A percentile compares a stretch with the other conserved stretches of the same genome.
phyloP scores from a whole-genome alignment of 1,140 invertebrate genomes.

The Drosophila ironensis region DNA sequence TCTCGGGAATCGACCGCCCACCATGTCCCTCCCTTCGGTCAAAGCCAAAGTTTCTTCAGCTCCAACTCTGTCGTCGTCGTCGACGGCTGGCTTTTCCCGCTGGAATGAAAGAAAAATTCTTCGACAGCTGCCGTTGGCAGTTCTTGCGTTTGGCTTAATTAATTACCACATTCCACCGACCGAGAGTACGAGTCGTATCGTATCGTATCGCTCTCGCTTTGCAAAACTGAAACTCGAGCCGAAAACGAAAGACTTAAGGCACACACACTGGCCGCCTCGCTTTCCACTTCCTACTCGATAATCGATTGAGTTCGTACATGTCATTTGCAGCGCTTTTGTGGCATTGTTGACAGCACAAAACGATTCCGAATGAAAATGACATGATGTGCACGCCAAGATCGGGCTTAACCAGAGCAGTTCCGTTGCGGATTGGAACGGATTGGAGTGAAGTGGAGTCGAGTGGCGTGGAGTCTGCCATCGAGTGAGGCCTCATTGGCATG shows the following conservation, averaged over 20 bases:
- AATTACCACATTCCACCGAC: slow-evolving; percentile 66
- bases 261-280: slow-evolving; percentile 48
- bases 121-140: slow-evolving; percentile 61
- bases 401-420: slow-evolving; percentile 35
- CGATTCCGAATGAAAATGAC: slow-evolving; percentile 74
- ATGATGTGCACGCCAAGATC: slow-evolving; percentile 66
- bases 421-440: slow-evolving; percentile 16
- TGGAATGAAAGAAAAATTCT: slow-evolving; percentile 77
- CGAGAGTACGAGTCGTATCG: too few species aligned
- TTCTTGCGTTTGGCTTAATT: slow-evolving; percentile 67
- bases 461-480: neutral
- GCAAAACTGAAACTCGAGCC: slow-evolving; percentile 33
- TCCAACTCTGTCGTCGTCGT: neutral
- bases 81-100: slow-evolving; percentile 60
- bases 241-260: slow-evolving; percentile 72
- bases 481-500: slow-evolving; percentile 48
- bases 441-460: too few species aligned
- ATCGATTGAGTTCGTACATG: slow-evolving; percentile 79
- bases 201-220: slow-evolving; percentile 18
- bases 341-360: slow-evolving; percentile 72
- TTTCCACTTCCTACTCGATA: slow-evolving; percentile 69
- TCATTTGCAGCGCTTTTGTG: slow-evolving; percentile 75
- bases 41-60: neutral
- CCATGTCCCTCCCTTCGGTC: slow-evolving; percentile 30
- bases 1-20: slow-evolving; percentile 65